These are phyloP conservation scores for Lepisosteus oculatus DNA, from an alignment of 2,113 vertebrate genomes.

Conservation along the genomic window DNA sequence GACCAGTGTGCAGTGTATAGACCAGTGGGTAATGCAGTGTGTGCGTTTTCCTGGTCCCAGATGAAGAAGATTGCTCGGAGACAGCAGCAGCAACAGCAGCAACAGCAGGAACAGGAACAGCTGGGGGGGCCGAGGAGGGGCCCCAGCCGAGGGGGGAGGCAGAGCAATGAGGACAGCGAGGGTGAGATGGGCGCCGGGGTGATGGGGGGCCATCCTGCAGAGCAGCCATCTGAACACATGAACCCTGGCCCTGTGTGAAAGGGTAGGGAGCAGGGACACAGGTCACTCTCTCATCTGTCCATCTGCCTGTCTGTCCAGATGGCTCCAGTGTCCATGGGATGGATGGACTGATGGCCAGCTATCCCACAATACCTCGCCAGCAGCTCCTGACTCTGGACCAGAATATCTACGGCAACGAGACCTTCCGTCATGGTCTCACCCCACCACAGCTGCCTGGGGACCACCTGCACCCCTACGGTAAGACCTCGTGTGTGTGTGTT, in stretches of 20 bases:
- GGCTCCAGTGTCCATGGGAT: constrained; percentile 75
- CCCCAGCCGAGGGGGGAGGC: constrained; percentile 68
- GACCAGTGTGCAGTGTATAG: background rate
- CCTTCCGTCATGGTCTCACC: constrained; percentile 80
- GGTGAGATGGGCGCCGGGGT: constrained; percentile 55
- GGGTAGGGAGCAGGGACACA: too few species aligned
- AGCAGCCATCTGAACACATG: too few species aligned
- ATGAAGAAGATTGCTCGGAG: constrained; percentile 90
- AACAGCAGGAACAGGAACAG: constrained; percentile 81
- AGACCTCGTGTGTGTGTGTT: constrained; percentile 23
- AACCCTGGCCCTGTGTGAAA: too few species aligned
- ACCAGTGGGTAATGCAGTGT: background rate
- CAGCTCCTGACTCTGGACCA: constrained; percentile 78
- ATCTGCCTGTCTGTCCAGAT: constrained; percentile 50
- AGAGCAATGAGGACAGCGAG: constrained; percentile 82
- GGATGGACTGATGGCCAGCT: constrained; percentile 75
- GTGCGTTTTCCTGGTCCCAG: constrained; percentile 43
- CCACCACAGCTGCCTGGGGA: constrained; percentile 76
- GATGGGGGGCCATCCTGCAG: background rate
- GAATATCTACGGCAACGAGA: constrained; percentile 74
- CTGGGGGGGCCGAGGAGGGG: constrained; percentile 67
- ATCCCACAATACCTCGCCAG: constrained; percentile 74
- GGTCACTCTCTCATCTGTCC: constrained; percentile 8
- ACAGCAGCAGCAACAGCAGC: constrained; percentile 81
- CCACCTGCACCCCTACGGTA: constrained; percentile 82